Evolutionary conservation across 2,113 vertebrate genomes (phyloP), one percentile per base, ranked within the genome.

Genomic region (Mesitornis unicolor): DNA sequence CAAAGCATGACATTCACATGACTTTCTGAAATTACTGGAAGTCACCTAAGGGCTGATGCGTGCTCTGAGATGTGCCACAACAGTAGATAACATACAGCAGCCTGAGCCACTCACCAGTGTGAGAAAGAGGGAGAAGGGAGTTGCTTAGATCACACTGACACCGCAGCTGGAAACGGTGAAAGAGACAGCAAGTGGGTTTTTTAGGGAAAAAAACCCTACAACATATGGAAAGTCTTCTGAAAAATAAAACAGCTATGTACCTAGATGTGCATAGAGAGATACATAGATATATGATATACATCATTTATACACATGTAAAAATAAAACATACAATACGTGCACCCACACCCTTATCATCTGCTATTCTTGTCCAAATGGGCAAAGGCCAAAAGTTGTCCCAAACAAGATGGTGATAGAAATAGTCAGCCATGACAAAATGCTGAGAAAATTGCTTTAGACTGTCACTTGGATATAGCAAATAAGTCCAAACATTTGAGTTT

Each of bases 81-180:
- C 13, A 12, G 71, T 42, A 70, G 91, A 15, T 50, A 73, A 56
- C 0, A 0, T 38, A 25, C 2, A 0, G 43, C 70, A 88, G 63
- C 36, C 45, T 0, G 1, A 65, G 48, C 51, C 53, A 48, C 57
- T 64, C 47, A 21, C 26, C 1, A 1, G 1, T 2, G 0, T n/a
- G 48, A 40, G 36, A 79, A 54, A 64, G n/a, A 43, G 26, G n/a
- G 45, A 56, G 77, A 65, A 25, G 20, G 16, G 22, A 88, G 82
- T 59, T 84, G 18, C 35, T 60, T 48, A 22, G 33, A 73, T 61
- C n/a, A 65, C 0, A 13, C 50, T 61, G n/a, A 24, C 59, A 38
- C 0, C 0, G 59, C 59, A 43, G 45, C 43, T 77, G 31, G n/a
- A 63, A 89, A 84, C 5, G 3, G 17, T 21, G n/a, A 33, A 59